These are phyloP conservation scores for Caenorhabditis japonica DNA, from an alignment of 2,888 invertebrate species.

Conservation along the genomic window DNA sequence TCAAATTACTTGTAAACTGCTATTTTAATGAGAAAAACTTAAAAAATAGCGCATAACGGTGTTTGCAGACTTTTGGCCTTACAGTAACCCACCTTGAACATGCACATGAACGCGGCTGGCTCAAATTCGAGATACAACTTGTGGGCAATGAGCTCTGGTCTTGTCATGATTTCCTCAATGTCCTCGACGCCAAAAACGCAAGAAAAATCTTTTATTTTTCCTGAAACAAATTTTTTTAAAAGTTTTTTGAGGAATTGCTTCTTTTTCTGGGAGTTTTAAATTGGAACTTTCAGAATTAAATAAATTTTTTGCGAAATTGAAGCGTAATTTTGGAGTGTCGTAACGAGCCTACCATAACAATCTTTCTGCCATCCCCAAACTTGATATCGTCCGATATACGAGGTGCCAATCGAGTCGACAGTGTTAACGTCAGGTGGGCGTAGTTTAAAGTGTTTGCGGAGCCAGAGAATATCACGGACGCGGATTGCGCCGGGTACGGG, in stretches of 20 bases:
- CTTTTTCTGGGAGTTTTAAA: no score
- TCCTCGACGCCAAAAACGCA: conserved; percentile 63
- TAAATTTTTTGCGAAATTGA: no score
- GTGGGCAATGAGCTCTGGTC: conserved; percentile 62
- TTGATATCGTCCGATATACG: conserved; percentile 61
- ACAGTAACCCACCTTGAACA: conserved; percentile 60
- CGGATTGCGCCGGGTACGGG: conserved; percentile 56
- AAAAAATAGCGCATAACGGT: no score
- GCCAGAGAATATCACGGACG: conserved; percentile 56
- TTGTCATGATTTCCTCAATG: conserved; percentile 52
- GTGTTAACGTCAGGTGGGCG: conserved; percentile 47
- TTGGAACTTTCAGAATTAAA: no score
- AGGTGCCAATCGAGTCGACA: conserved; percentile 51
- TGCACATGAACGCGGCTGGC: conserved; percentile 62
- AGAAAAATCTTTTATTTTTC: conserved; percentile 55
- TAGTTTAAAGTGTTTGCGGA: conserved; percentile 50
- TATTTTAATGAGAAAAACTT: no score
- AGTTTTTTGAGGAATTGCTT: neutral
- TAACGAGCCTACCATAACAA: conserved; percentile 36
- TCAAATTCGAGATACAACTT: conserved; percentile 62
- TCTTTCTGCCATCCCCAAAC: conserved; percentile 59
- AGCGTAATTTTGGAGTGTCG: neutral
- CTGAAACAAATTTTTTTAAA: conserved; percentile 22
- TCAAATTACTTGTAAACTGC: no score
- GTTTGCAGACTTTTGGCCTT: no score